These are phyloP conservation scores for Aphidoletes aphidimyza DNA, from an alignment of 2,888 invertebrate genomes.

Conservation along the genomic window DNA sequence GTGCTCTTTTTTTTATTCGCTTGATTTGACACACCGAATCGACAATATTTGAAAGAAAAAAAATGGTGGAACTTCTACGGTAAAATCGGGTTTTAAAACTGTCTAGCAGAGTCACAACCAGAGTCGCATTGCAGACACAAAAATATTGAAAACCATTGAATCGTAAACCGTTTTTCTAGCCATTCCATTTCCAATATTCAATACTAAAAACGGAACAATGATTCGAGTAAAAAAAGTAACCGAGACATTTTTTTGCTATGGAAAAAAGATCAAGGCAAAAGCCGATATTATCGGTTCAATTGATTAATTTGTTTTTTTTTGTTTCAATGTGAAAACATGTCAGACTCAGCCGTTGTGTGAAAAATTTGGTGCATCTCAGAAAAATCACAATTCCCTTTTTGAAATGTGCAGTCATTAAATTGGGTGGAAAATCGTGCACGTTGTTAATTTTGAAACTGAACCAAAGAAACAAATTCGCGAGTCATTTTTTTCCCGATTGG, in stretches of 20 bases:
- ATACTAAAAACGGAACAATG: neutral
- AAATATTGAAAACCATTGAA: constrained; percentile 40
- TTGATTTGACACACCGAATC: neutral
- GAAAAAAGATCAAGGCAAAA: constrained; percentile 17
- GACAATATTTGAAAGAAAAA: neutral
- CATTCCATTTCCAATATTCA: neutral
- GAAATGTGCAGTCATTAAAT: neutral
- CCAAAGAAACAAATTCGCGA: too few relatives aligned
- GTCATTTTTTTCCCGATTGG: too few relatives aligned
- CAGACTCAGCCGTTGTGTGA: neutral
- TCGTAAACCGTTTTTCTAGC: neutral
- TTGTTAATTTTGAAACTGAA: too few relatives aligned
- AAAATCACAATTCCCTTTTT: neutral
- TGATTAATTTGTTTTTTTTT: neutral
- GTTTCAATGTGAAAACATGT: neutral
- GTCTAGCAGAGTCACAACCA: too few relatives aligned
- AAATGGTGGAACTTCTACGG: neutral
- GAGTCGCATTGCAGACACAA: neutral
- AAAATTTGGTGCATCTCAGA: neutral
- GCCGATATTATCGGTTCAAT: neutral
- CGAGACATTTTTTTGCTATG: neutral
- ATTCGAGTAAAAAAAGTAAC: neutral
- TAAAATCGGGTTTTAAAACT: neutral
- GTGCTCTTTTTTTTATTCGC: neutral
- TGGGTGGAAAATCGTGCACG: neutral